These are phyloP conservation scores for Heliconius erato DNA, from an alignment of 2,888 invertebrate species.

Conservation along the genomic window DNA sequence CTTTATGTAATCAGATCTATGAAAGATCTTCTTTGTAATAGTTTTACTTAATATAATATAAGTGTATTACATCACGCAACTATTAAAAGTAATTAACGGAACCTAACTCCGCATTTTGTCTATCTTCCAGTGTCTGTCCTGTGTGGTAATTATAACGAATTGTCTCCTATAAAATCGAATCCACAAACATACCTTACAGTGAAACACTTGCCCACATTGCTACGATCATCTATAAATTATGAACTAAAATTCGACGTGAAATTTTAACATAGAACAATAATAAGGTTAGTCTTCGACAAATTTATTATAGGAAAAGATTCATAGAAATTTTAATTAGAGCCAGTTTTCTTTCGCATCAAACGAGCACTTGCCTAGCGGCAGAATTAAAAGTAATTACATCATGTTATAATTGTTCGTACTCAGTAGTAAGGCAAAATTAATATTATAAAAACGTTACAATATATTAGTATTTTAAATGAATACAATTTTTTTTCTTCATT, in stretches of 20 bases:
- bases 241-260: background rate
- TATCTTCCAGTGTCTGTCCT: too few species aligned
- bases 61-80: background rate
- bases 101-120: too few species aligned
- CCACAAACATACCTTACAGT: background rate
- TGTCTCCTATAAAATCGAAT: background rate
- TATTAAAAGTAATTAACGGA: too few species aligned
- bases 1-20: constrained; percentile 17
- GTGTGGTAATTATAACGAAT: too few species aligned
- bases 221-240: background rate
- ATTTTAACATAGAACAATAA: background rate
- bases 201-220: background rate
- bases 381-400: constrained; percentile 22
- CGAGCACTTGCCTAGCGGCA: constrained; percentile 21
- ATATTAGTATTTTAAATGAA: background rate
- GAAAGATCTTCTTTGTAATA: background rate
- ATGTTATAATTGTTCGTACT: constrained; percentile 9
- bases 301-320: background rate
- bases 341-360: constrained; percentile 4
- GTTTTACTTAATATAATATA: background rate
- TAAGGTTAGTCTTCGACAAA: constrained; percentile 9
- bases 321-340: constrained; percentile 18
- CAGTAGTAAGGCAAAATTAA: background rate
- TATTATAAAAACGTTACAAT: background rate
- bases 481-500: background rate